Evolutionary conservation across 2,888 invertebrate genomes (phyloP), one percentile per base, ranked within the genome.

Genomic region (Drosophila dives): DNA sequence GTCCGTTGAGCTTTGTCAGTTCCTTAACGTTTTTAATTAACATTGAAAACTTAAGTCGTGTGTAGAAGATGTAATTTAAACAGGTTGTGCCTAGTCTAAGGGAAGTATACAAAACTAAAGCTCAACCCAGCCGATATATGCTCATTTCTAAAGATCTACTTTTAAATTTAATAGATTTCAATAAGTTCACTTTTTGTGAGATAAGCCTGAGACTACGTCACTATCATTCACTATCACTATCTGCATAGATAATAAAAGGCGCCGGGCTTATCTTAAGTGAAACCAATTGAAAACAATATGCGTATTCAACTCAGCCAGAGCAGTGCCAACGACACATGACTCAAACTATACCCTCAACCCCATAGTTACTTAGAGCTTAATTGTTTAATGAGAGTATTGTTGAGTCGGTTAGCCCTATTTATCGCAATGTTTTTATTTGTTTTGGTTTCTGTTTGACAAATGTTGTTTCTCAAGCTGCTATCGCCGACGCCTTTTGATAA

Each of bases 401-500:
- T 11, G 10, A 54, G 34, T 38, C 38, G 36, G 40, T 15, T 55
- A 38, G n/a, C 17, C n/a, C 12, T 26, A 23, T 29, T 15, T 42
- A 6, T 6, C 15, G 23, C 26, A 49, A 33, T 33, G 5, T 5
- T 40, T 2, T 50, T 45, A 49, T 36, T 59, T 66, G 40, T 53
- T 50, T 65, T 40, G 32, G 38, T 38, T 42, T 36, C 50, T 38
- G 32, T 50, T 59, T 54, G 51, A 58, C 72, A 72, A 58, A 58
- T 72, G 67, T 70, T 59, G 23, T 20, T 59, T 40, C 26, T 12
- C 42, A 7, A 12, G n/a, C 36, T 62, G 66, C 55, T 77, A 77
- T 80, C 81, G 66, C 23, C 20, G 15, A 48, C 45, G 59, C 55
- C 42, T 45, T 67, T 55, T 76, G 81, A 77, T 80, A 80, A 67